Percentiles rank a stretch among this genome's conserved stretches.
These are phyloP conservation scores for Hoplodrina ambigua DNA, from an alignment of 2,888 invertebrate genomes.

Conservation along the genomic window DNA sequence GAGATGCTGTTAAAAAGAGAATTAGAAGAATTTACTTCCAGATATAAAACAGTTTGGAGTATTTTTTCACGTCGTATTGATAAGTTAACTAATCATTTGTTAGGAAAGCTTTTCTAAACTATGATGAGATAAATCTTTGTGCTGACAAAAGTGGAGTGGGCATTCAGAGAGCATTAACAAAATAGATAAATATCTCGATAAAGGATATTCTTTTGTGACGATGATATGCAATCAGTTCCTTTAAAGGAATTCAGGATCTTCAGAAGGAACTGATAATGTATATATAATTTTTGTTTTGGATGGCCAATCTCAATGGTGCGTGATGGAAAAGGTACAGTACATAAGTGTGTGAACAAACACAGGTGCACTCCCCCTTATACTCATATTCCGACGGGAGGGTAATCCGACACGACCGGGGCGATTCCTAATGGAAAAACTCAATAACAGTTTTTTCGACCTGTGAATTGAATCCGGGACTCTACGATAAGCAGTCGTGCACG, in stretches of 20 bases:
- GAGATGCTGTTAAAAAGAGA: slow-evolving; percentile 40
- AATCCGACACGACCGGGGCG: too few relatives aligned
- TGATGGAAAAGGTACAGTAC: too few relatives aligned
- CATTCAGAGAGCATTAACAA: slow-evolving; percentile 1
- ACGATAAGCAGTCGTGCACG: too few relatives aligned
- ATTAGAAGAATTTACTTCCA: slow-evolving; percentile 25
- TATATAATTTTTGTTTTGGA: slow-evolving; percentile 1
- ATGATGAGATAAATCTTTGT: slow-evolving; percentile 2
- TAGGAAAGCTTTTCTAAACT: slow-evolving; percentile 31
- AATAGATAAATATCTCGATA: slow-evolving; percentile 5
- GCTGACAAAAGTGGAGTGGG: neutral
- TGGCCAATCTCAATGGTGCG: too few relatives aligned
- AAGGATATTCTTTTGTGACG: neutral
- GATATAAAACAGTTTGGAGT: slow-evolving; percentile 43
- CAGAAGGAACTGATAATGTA: neutral
- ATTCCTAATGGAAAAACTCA: too few relatives aligned
- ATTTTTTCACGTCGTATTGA: slow-evolving; percentile 32
- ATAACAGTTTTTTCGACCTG: too few relatives aligned
- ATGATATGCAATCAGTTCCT: too few relatives aligned
- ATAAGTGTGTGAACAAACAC: too few relatives aligned
- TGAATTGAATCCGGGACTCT: too few relatives aligned
- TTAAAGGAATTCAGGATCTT: too few relatives aligned
- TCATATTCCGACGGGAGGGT: too few relatives aligned
- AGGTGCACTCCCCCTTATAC: too few relatives aligned
- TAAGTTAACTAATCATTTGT: slow-evolving; percentile 33